Evolutionary conservation across 2,888 invertebrate genomes (phyloP), one percentile per base, ranked within the genome.

Genomic region (Lasioglossum oenotherae): DNA sequence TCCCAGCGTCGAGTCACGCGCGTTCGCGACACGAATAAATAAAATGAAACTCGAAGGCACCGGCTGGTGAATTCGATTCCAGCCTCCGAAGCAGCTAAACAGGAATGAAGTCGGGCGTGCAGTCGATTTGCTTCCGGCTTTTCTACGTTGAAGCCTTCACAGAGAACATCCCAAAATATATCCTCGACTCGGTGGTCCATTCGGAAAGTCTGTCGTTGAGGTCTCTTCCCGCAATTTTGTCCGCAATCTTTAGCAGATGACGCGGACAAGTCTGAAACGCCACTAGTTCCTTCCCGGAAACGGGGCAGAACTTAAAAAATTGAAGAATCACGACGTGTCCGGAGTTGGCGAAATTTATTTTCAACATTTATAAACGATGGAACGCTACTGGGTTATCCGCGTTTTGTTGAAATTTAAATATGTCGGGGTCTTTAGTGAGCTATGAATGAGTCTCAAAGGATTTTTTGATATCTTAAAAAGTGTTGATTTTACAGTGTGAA

Each of bases 231-330:
- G 31, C 31, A 60, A 60, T 57, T 82, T 71, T 53, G 38, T 19
- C 16, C 27, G 64, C 64, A 80, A 81, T 84, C 67, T 72, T 81
- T 41, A 41, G 41, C 81, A 78, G 67, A 35, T 64, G 60, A 53
- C 35, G 75, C 27, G 44, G 44, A 12, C 41, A 44, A 3, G 12
- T 23, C 75, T 67, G 41, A 73, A 38, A 69, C 74, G 41, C 31
- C n/a, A 74, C 23, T 71, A 44, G 27, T 31, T 53, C n/a, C 35
- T 44, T n/a, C 16, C 16, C 31, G n/a, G 35, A 49, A 60, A 57
- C 46, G 44, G 38, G 44, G 38, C 60, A 14, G 35, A 44, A 31
- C n/a, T 46, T 64, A 71, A 69, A 85, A 75, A 85, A 75, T 67
- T 69, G 46, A 46, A 77, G 73, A 74, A 23, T 82, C 44, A 44